Evolutionary conservation across 2,113 vertebrate species (phyloP).

Genomic region (Telmatochromis sp.): DNA sequence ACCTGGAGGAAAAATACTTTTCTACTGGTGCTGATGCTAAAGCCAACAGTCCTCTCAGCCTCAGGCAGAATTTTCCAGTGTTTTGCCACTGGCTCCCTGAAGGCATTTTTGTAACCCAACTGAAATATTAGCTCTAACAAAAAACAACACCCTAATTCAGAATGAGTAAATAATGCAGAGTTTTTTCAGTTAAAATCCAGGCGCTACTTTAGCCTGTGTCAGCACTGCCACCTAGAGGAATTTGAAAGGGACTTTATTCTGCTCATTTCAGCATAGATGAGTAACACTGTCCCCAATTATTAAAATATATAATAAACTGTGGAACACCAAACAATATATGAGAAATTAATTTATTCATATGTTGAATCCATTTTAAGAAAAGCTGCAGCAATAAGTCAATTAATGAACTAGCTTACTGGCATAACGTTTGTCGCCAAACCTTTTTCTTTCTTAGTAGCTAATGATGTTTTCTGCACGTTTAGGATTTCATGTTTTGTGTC

Average conservation of each 20-base stretch:
- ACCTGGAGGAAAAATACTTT: background rate
- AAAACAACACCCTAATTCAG: background rate
- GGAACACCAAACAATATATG: background rate
- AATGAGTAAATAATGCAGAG: background rate
- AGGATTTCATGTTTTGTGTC: background rate
- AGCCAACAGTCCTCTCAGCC: background rate
- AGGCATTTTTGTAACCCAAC: background rate
- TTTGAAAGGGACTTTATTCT: background rate
- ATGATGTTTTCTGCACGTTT: background rate
- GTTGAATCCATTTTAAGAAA: background rate
- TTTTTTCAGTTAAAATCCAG: background rate
- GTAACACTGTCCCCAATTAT: background rate
- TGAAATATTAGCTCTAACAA: background rate
- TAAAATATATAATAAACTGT: background rate
- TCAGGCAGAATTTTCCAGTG: background rate
- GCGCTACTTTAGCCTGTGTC: background rate
- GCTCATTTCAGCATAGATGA: background rate
- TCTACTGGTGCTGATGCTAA: background rate
- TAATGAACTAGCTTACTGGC: background rate
- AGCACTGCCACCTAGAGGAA: conserved; percentile 40
- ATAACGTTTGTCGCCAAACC: background rate
- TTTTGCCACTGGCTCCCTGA: background rate
- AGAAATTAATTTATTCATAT: background rate
- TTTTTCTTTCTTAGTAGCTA: background rate
- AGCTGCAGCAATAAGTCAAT: background rate